A percentile compares a stretch with the other conserved stretches of the same genome.
Evolutionary conservation across 2,113 vertebrate genomes (phyloP).

Genomic region (Amblyornis subalaris): DNA sequence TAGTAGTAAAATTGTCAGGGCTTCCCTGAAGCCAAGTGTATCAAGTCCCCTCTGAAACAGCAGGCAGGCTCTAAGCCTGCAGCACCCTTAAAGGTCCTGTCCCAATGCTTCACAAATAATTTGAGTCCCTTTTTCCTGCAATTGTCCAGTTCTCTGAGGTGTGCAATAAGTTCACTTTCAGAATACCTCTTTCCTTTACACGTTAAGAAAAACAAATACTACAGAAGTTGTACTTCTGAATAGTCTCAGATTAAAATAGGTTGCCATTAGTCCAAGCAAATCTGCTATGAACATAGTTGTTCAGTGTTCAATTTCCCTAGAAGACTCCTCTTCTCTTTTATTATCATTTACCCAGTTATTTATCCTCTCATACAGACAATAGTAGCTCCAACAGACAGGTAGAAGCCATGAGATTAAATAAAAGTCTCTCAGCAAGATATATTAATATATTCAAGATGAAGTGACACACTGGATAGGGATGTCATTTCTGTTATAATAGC

Average conservation of each 20-base stretch:
- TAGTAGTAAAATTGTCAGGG: background rate
- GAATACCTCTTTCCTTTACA: background rate
- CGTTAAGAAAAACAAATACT: background rate
- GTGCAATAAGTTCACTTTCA: background rate
- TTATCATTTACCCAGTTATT: background rate
- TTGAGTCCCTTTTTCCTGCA: background rate
- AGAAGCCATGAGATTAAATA: background rate
- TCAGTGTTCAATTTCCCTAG: background rate
- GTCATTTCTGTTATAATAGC: background rate
- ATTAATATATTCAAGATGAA: background rate
- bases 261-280: background rate
- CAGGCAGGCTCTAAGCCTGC: background rate
- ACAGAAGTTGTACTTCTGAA: background rate
- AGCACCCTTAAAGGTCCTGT: background rate
- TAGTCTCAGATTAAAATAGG: background rate
- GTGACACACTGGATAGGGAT: background rate
- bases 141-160: background rate
- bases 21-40: background rate
- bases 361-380: background rate
- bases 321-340: background rate
- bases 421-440: background rate
- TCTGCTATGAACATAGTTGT: background rate
- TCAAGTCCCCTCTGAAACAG: background rate
- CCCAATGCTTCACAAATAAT: background rate
- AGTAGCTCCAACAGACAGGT: background rate